Evolutionary conservation across 2,113 vertebrate genomes (phyloP), one percentile per base, ranked within the genome.

Genomic region (Megaceryle maxima): DNA sequence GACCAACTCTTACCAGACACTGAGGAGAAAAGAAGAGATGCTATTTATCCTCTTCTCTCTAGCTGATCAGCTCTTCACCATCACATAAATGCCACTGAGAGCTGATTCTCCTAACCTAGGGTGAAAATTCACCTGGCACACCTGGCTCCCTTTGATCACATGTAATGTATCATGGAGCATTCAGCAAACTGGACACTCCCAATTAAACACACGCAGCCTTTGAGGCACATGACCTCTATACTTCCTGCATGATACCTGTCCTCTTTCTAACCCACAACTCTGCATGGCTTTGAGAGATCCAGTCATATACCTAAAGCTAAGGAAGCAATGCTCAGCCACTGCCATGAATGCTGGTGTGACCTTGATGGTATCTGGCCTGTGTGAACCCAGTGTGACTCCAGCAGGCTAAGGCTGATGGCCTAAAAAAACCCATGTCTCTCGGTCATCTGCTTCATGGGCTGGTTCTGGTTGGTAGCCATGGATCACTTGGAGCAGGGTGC

Each of bases 81-180:
- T 69, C 33, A n/a, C 68, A 48, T 4, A 59, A 89, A 82, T 8
- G 41, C 39, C 56, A 43, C 15, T 1, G 39, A 51, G 51, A 63
- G 31, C n/a, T 3, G 17, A 29, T 82, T 83, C 29, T 92, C 60
- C 56, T 44, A 41, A 44, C 9, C 20, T 11, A 35, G 83, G 53
- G 44, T 35, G 63, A 50, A 81, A 91, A 84, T 39, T 56, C 4
- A 0, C 3, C 28, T 26, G 25, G 86, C 78, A 93, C 35, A 60
- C 66, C 33, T 31, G 50, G 28, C 37, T 94, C 25, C n/a, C 51
- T 68, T 75, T 82, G 87, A 24, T 82, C 55, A 28, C 3, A 21
- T 28, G 1, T 9, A 59, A 74, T 1, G 0, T 35, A 16, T 29
- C 19, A 10, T 0, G 11, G 53, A 57, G 41, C 0, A 0, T 43